Evolutionary conservation across 2,888 invertebrate species (phyloP).

Genomic region (Athrips mouffetella): DNA sequence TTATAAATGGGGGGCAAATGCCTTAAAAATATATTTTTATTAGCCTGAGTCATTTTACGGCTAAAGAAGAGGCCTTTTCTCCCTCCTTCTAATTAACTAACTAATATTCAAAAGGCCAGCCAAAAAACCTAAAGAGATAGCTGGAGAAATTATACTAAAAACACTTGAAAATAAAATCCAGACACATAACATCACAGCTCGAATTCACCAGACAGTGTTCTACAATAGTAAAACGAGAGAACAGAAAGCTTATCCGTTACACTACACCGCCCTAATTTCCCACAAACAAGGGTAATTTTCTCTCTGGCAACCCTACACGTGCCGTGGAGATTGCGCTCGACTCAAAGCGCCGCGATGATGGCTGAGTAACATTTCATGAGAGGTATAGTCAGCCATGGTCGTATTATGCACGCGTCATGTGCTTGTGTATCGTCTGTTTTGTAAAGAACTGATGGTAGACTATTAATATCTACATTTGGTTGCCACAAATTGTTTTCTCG

Average conservation of each 20-base stretch:
- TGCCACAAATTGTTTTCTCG: too few relatives aligned
- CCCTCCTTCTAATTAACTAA: too few relatives aligned
- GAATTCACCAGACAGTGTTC: constrained; percentile 29
- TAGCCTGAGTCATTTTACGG: too few relatives aligned
- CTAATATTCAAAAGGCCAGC: too few relatives aligned
- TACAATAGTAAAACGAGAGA: neutral
- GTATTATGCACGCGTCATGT: constrained; percentile 10
- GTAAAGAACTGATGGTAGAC: too few relatives aligned
- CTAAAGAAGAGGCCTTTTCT: too few relatives aligned
- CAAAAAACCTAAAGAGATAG: too few relatives aligned
- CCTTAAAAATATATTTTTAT: too few relatives aligned
- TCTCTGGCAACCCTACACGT: constrained; percentile 13
- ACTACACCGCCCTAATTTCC: constrained; percentile 8
- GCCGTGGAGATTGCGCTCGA: constrained; percentile 57
- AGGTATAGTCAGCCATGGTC: constrained; percentile 18
- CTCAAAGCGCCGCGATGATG: constrained; percentile 66
- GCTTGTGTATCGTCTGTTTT: neutral
- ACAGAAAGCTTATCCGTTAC: constrained; percentile 8
- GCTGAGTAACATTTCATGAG: constrained; percentile 58
- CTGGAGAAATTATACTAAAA: too few relatives aligned
- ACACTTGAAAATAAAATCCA: neutral
- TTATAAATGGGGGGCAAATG: too few relatives aligned
- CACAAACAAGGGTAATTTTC: constrained; percentile 6
- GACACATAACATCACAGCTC: constrained; percentile 13
- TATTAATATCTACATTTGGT: too few relatives aligned